Evolutionary conservation across 2,113 vertebrate genomes (phyloP).

Genomic region (Athene noctua): DNA sequence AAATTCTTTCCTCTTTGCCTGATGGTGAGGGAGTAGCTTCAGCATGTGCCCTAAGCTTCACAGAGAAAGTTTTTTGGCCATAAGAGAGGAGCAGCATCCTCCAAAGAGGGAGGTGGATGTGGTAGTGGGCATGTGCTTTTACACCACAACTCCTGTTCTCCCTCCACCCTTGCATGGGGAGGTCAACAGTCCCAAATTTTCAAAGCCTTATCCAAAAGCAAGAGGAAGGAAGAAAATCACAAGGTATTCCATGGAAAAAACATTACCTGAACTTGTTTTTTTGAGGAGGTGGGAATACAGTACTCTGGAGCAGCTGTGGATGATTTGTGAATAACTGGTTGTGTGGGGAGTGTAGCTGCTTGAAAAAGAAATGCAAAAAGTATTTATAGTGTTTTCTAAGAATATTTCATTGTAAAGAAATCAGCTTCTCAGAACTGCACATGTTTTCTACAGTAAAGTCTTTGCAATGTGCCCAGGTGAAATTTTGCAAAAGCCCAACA

Average conservation of each 20-base stretch:
- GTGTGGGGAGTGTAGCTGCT: background rate
- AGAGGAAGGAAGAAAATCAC: background rate
- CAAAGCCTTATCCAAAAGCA: background rate
- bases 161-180: background rate
- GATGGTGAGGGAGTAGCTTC: background rate
- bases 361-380: background rate
- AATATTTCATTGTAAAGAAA: background rate
- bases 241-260: background rate
- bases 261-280: background rate
- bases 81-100: background rate
- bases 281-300: background rate
- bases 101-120: background rate
- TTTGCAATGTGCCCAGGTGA: background rate
- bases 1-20: background rate
- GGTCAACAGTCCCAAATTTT: background rate
- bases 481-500: background rate
- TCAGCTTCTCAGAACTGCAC: background rate
- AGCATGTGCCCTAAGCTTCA: background rate
- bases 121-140: background rate
- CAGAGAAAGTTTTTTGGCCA: background rate
- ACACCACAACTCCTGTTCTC: accelerated
- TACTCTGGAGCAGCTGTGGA: accelerated
- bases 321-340: background rate
- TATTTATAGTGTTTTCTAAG: background rate
- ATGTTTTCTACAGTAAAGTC: background rate